Evolutionary conservation across 1,140 invertebrate species (phyloP).

Genomic region (Drepana arcuata): DNA sequence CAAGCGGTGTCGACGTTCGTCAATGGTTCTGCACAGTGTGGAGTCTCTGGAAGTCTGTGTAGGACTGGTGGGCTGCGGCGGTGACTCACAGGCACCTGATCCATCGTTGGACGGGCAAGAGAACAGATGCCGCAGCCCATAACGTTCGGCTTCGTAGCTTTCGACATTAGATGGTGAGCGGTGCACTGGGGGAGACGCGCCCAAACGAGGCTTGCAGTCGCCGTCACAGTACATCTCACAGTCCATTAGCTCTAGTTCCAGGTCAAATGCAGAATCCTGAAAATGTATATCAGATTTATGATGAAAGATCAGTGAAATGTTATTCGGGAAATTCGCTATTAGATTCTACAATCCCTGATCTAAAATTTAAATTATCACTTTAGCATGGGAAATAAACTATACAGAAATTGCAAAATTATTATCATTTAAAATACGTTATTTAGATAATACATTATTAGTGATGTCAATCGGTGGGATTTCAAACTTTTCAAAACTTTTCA

Average conservation of each 20-base stretch:
- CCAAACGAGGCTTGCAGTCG: conserved; percentile 48
- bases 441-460: too few relatives aligned
- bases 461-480: too few relatives aligned
- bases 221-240: conserved; percentile 56
- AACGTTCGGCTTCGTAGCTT: conserved; percentile 31
- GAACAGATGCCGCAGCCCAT: conserved; percentile 35
- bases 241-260: conserved; percentile 55
- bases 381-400: too few relatives aligned
- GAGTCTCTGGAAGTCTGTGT: conserved; percentile 70
- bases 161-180: conserved; percentile 31
- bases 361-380: too few relatives aligned
- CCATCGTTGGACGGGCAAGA: conserved; percentile 27
- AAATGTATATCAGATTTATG: too few relatives aligned
- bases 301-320: too few relatives aligned
- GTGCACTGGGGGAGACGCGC: conserved; percentile 42
- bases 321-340: too few relatives aligned
- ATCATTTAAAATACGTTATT: too few relatives aligned
- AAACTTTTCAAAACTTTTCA: too few relatives aligned
- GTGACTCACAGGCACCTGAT: conserved; percentile 74
- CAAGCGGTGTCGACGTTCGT: conserved; percentile 39
- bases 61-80: conserved; percentile 83
- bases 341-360: too few relatives aligned
- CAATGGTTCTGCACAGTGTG: conserved; percentile 39
- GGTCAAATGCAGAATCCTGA: conserved; percentile 51
- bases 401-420: too few relatives aligned